These are phyloP conservation scores for Epirrhoe tristata DNA, from an alignment of 2,888 invertebrate genomes.

Conservation along the genomic window DNA sequence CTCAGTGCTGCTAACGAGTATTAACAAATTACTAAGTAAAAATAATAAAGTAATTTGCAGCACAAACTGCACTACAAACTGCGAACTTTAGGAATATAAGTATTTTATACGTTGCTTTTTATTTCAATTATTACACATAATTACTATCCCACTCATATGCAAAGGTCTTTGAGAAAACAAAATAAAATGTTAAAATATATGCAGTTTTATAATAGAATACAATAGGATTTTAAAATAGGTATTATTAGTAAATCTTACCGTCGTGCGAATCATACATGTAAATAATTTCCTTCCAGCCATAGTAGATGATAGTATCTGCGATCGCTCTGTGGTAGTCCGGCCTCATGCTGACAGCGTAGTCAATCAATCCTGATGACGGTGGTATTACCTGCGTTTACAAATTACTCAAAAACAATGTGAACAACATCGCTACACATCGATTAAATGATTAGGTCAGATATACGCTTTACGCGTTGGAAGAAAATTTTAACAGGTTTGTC, in stretches of 20 bases:
- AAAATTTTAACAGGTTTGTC: too few relatives aligned
- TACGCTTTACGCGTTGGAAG: neutral
- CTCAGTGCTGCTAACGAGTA: too few relatives aligned
- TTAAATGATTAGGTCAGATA: neutral
- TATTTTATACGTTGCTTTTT: too few relatives aligned
- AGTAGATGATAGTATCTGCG: slow-evolving; percentile 96
- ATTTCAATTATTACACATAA: too few relatives aligned
- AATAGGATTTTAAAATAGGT: neutral
- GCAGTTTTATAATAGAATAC: too few relatives aligned
- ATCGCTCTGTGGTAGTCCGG: slow-evolving; percentile 98
- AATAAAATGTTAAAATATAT: too few relatives aligned
- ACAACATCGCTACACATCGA: neutral
- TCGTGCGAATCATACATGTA: slow-evolving; percentile 96
- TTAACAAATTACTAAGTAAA: too few relatives aligned
- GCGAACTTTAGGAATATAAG: too few relatives aligned
- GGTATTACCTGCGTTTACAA: slow-evolving; percentile 88
- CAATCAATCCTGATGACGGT: slow-evolving; percentile 94
- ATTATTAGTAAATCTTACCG: slow-evolving; percentile 85
- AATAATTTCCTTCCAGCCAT: slow-evolving; percentile 95
- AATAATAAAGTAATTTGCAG: too few relatives aligned
- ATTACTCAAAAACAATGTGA: neutral
- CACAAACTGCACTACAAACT: too few relatives aligned
- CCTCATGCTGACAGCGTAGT: slow-evolving; percentile 96
- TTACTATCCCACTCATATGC: too few relatives aligned
- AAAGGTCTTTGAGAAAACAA: too few relatives aligned